phyloP scores from a whole-genome alignment of 1,140 invertebrate genomes.

The Vanessa tameamea region DNA sequence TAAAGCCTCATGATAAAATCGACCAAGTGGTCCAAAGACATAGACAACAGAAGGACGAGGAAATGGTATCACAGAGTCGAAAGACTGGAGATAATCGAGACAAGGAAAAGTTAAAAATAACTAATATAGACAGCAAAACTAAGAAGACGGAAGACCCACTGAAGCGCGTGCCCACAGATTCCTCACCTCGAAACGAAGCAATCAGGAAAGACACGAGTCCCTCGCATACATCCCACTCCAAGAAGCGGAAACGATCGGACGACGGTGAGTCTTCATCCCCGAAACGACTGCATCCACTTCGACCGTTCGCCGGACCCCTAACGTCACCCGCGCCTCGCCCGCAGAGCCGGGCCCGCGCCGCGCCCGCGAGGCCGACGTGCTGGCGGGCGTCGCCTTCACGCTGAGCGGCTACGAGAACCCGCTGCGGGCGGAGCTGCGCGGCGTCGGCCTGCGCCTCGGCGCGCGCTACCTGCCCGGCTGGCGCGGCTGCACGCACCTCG shows the following conservation, averaged over 20 bases:
- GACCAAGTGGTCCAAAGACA: constrained; percentile 79
- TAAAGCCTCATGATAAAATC: constrained; percentile 76
- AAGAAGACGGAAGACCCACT: background rate
- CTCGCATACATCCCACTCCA: background rate
- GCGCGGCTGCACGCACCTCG: constrained; percentile 88
- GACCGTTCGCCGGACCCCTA: too few relatives aligned
- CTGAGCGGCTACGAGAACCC: constrained; percentile 95
- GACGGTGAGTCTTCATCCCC: constrained; percentile 11
- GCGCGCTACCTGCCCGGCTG: constrained; percentile 90
- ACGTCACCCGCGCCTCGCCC: too few relatives aligned
- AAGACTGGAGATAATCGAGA: background rate
- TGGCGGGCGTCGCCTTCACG: constrained; percentile 87
- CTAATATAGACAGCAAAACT: background rate
- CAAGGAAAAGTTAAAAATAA: constrained; percentile 26
- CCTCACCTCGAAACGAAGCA: background rate
- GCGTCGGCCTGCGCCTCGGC: constrained; percentile 88
- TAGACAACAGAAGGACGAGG: constrained; percentile 59
- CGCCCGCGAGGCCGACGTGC: constrained; percentile 24
- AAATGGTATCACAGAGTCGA: constrained; percentile 35
- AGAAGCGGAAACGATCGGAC: constrained; percentile 19
- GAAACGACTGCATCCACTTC: too few relatives aligned
- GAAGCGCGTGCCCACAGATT: background rate
- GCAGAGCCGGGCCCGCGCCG: background rate
- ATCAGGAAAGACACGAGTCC: background rate
- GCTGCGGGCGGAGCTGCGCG: constrained; percentile 84